Evolutionary conservation across 2,888 invertebrate genomes (phyloP), one percentile per base, ranked within the genome.

Genomic region (Tupiocoris notatus): DNA sequence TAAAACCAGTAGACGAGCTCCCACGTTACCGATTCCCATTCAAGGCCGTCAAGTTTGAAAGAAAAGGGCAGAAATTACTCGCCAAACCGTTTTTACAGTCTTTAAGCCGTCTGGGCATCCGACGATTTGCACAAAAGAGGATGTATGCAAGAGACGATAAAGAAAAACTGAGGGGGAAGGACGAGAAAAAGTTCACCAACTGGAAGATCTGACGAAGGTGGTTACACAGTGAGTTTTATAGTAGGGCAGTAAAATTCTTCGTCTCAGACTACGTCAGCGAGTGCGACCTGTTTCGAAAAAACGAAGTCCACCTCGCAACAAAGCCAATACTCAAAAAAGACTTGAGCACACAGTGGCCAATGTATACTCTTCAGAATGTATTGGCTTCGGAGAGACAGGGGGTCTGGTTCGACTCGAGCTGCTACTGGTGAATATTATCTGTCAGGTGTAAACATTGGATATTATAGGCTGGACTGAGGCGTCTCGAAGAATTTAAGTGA

Each of bases 351-450:
- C 39, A 12, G 39, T 39, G 39, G 39, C 39, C 39, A 39, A 3
- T 39, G 39, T 39, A 7, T 39, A 39, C 12, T 3, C 39, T 39
- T 3, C 6, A 39, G 12, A 39, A 39, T 39, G 39, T 39, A 39
- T 39, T 39, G 39, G 39, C 39, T 7, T 3, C 12, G 3, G 39
- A 39, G 12, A 39, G 39, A n/a, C n/a, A 39, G 39, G 39, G 6
- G 12, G 39, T 7, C 39, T 12, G 12, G 39, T 39, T 39, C 39
- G 6, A 39, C 6, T 12, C 59, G 59, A 18, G 17, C 18, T 24
- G 73, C 73, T 73, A 73, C 73, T 73, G 73, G 61, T 61, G 62
- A 73, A 73, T 73, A 73, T 73, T 73, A 73, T 73, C 73, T 73
- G 73, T 73, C 73, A 73, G 73, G 73, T 73, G 73, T 73, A 73